phyloP scores from a whole-genome alignment of 1,140 invertebrate genomes.

The Caerostris darwini region DNA sequence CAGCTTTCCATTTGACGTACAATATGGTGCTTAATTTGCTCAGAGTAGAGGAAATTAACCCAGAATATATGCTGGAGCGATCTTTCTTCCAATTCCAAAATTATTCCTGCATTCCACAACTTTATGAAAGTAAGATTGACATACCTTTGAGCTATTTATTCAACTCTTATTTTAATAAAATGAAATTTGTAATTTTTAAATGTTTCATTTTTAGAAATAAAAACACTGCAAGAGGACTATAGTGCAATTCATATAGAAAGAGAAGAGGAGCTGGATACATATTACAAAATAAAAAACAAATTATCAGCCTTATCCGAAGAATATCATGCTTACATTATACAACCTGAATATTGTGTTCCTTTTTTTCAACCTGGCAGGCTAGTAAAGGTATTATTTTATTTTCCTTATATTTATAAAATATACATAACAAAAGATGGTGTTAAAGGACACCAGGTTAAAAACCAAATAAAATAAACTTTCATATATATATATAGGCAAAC shows the following conservation, averaged over 20 bases:
- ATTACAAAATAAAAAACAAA: constrained; percentile 92
- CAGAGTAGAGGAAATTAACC: constrained; percentile 98
- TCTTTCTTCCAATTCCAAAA: constrained; percentile 99
- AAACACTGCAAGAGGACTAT: constrained; percentile 87
- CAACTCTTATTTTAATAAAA: no score
- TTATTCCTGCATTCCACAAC: constrained; percentile 94
- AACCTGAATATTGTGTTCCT: constrained; percentile 93
- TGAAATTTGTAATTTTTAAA: no score
- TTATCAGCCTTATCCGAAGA: constrained; percentile 88
- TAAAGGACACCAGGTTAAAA: no score
- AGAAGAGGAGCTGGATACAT: constrained; percentile 90
- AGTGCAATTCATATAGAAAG: constrained; percentile 84
- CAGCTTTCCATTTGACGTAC: constrained; percentile 99
- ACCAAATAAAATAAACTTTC: no score
- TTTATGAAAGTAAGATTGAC: constrained; percentile 86
- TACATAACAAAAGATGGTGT: no score
- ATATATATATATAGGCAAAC: no score
- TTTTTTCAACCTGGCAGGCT: constrained; percentile 97
- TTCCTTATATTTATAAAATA: no score
- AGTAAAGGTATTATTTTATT: constrained; percentile 87
- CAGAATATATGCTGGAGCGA: constrained; percentile 99
- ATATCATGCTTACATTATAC: constrained; percentile 90
- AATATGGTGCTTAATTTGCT: constrained; percentile 99
- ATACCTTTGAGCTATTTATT: no score
- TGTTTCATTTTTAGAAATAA: constrained; percentile 85